phyloP scores from a whole-genome alignment of 2,888 invertebrate genomes.

The Linnaemya vulpina region DNA sequence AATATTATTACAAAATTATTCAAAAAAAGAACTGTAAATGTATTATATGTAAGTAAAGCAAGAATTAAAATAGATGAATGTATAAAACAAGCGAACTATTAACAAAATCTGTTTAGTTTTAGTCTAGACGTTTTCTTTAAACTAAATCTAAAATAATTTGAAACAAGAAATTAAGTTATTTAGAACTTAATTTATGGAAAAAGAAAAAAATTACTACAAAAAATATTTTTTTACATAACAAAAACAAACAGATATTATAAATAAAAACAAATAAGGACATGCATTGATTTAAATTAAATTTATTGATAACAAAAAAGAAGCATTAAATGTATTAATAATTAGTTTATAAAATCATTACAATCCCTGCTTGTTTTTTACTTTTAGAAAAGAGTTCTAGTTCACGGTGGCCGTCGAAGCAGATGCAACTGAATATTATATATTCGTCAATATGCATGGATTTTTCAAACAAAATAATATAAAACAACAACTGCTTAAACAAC shows the following conservation, averaged over 20 bases:
- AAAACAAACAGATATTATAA: constrained; percentile 12
- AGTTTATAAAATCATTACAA: constrained; percentile 24
- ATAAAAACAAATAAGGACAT: neutral
- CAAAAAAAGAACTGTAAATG: constrained; percentile 26
- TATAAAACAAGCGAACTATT: constrained; percentile 15
- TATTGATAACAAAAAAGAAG: constrained; percentile 22
- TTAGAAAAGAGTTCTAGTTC: constrained; percentile 9
- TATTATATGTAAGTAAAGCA: constrained; percentile 56
- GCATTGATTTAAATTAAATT: constrained; percentile 46
- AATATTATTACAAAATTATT: neutral
- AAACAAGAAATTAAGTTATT: constrained; percentile 38
- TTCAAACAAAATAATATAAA: too few relatives aligned
- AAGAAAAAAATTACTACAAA: neutral
- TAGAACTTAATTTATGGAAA: constrained; percentile 21
- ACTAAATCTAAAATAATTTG: constrained; percentile 7
- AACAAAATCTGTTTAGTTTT: constrained; percentile 28
- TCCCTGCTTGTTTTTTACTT: constrained; percentile 46
- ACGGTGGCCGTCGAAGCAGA: constrained; percentile 10
- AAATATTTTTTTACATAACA: constrained; percentile 56
- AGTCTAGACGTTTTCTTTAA: constrained; percentile 26
- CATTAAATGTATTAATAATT: constrained; percentile 55
- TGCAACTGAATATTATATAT: neutral
- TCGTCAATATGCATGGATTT: neutral
- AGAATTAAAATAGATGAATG: constrained; percentile 32
- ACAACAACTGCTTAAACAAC: too few relatives aligned